Evolutionary conservation across 2,888 invertebrate genomes (phyloP).

Genomic region (Calliphora vomitoria): DNA sequence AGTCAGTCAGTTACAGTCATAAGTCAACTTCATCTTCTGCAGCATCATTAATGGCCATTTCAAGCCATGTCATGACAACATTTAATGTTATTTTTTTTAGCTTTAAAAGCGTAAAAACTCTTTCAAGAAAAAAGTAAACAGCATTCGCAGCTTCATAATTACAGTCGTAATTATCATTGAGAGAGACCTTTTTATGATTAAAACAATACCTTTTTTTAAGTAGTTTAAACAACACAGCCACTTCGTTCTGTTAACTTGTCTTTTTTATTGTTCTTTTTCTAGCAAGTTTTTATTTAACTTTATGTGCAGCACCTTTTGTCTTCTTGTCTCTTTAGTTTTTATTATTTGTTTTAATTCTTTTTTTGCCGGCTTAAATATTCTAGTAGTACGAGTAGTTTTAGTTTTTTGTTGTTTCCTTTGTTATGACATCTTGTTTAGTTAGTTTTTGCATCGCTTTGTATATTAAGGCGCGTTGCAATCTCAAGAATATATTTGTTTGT

Average conservation of each 20-base stretch:
- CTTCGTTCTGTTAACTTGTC: conserved; percentile 21
- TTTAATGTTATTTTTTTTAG: conserved; percentile 39
- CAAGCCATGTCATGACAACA: conserved; percentile 53
- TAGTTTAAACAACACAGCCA: conserved; percentile 38
- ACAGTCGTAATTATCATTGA: conserved; percentile 48
- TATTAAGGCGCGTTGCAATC: conserved; percentile 38
- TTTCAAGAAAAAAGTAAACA: conserved; percentile 3
- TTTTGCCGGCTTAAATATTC: conserved; percentile 24
- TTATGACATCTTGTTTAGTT: conserved; percentile 57
- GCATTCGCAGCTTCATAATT: conserved; percentile 51
- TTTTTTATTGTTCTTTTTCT: conserved; percentile 38
- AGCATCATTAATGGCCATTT: conserved; percentile 49
- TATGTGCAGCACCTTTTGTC: conserved; percentile 33
- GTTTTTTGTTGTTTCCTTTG: conserved; percentile 13
- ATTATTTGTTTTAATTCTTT: no score
- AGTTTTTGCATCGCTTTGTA: conserved; percentile 36
- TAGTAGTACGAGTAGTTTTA: not conserved
- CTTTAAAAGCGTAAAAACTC: conserved; percentile 29
- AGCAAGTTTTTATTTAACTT: conserved; percentile 25
- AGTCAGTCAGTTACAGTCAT: conserved; percentile 29
- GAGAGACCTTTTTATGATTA: conserved; percentile 31
- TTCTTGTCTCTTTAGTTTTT: conserved; percentile 12
- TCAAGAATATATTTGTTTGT: conserved; percentile 38
- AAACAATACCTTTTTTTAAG: conserved; percentile 61
- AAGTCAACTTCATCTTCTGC: conserved; percentile 48